Percentiles rank a stretch among this genome's conserved stretches.
Evolutionary conservation across 2,113 vertebrate species (phyloP).

Genomic region (Dromaius novaehollandiae): DNA sequence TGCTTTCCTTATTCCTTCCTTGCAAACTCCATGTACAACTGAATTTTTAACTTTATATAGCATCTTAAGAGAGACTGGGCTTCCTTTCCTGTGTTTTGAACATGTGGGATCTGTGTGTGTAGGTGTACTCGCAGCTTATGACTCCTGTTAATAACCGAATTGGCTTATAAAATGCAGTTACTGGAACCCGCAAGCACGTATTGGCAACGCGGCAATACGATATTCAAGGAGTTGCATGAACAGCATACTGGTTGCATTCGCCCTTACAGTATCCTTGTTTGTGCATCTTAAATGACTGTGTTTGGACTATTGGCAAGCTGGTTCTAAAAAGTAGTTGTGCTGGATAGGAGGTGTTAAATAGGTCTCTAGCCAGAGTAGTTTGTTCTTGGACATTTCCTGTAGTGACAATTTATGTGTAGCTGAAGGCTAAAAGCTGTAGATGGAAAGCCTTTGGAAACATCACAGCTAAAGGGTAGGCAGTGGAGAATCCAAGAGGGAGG

Average conservation of each 20-base stretch:
- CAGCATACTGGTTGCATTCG: background rate
- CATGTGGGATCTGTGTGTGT: background rate
- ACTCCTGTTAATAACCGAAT: background rate
- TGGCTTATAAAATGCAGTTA: conserved; percentile 30
- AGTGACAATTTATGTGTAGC: background rate
- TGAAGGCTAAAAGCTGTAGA: background rate
- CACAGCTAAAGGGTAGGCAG: background rate
- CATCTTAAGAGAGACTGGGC: background rate
- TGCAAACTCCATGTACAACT: background rate
- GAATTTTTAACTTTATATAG: background rate
- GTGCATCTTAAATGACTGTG: background rate
- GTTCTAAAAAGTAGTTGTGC: background rate
- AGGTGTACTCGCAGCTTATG: background rate
- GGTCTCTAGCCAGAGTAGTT: background rate
- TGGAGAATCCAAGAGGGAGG: background rate
- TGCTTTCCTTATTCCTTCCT: background rate
- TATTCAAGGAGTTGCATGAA: background rate
- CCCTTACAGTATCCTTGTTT: background rate
- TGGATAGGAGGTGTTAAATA: background rate
- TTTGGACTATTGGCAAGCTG: background rate
- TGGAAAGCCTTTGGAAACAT: background rate
- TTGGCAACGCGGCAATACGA: background rate
- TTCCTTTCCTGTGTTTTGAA: background rate
- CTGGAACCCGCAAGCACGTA: background rate
- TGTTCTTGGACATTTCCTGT: background rate